phyloP scores from a whole-genome alignment of 2,797 vertebrate genomes.

The Tympanoctomys barrerae region DNA sequence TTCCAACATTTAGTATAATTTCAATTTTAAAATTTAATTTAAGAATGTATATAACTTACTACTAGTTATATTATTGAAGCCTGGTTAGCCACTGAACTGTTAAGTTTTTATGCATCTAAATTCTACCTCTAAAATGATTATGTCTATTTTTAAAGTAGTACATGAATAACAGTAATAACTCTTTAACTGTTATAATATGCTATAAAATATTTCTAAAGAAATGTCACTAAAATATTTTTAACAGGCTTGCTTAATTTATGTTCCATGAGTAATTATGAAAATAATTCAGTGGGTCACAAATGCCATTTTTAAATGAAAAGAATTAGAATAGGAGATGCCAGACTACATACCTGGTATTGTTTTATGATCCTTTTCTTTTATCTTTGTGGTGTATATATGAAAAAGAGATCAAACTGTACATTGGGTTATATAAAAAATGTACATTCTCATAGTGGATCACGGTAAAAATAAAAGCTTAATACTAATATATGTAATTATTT shows the following conservation, averaged over 20 bases:
- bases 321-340: slow-evolving; percentile 53
- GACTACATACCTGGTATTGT: not conserved
- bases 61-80: not conserved
- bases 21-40: slow-evolving; percentile 41
- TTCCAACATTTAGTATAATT: slow-evolving; percentile 18
- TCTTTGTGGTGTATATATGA: not conserved
- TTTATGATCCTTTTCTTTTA: slow-evolving; percentile 57
- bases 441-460: not conserved
- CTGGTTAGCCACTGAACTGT: not conserved
- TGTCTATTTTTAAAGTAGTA: slow-evolving; percentile 27
- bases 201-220: slow-evolving; percentile 57
- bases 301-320: slow-evolving; percentile 58
- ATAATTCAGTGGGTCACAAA: slow-evolving; percentile 49
- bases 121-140: slow-evolving; percentile 10
- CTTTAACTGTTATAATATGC: slow-evolving; percentile 5
- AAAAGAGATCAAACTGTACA: not conserved
- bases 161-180: not conserved
- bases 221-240: slow-evolving; percentile 30
- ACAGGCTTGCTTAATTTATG: slow-evolving; percentile 37
- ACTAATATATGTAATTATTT: not conserved
- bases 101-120: not conserved
- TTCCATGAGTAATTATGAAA: slow-evolving; percentile 39
- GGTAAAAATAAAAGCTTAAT: not conserved
- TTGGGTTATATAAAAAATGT: slow-evolving; percentile 39
- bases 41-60: not conserved